Evolutionary conservation across 2,888 invertebrate species (phyloP).

Genomic region (Trichacis sp.): DNA sequence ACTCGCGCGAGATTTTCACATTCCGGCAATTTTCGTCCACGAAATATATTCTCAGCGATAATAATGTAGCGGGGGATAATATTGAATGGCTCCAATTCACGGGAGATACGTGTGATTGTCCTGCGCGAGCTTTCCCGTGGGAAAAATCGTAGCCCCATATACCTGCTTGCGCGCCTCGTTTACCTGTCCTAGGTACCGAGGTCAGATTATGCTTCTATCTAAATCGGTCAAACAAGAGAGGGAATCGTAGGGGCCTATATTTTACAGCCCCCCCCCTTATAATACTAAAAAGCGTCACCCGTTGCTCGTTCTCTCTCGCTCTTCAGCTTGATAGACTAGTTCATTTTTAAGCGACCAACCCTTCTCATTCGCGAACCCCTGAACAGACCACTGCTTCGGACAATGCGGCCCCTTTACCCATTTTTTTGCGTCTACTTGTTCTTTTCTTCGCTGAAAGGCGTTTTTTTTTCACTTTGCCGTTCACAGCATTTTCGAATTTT

Average conservation of each 20-base stretch:
- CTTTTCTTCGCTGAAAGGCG: too few relatives aligned
- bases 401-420: neutral
- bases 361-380: conserved; percentile 21
- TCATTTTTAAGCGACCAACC: conserved; percentile 7
- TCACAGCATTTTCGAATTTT: too few relatives aligned
- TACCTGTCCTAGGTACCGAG: conserved; percentile 36
- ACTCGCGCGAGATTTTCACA: neutral
- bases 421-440: too few relatives aligned
- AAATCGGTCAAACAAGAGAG: conserved; percentile 35
- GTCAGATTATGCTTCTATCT: conserved; percentile 32
- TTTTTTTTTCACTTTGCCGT: too few relatives aligned
- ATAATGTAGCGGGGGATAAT: conserved; percentile 12
- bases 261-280: conserved; percentile 19
- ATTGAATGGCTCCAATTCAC: conserved; percentile 9
- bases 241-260: conserved; percentile 24
- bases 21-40: neutral
- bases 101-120: conserved; percentile 37
- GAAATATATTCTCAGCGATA: conserved; percentile 1
- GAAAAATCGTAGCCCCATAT: conserved; percentile 49
- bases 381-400: conserved; percentile 7
- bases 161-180: conserved; percentile 13
- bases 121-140: conserved; percentile 60
- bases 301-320: neutral
- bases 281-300: conserved; percentile 22
- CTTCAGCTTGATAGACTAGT: too few relatives aligned